These are phyloP conservation scores for Panagrolaimus sp. DNA, from an alignment of 1,140 invertebrate species.

Conservation along the genomic window DNA sequence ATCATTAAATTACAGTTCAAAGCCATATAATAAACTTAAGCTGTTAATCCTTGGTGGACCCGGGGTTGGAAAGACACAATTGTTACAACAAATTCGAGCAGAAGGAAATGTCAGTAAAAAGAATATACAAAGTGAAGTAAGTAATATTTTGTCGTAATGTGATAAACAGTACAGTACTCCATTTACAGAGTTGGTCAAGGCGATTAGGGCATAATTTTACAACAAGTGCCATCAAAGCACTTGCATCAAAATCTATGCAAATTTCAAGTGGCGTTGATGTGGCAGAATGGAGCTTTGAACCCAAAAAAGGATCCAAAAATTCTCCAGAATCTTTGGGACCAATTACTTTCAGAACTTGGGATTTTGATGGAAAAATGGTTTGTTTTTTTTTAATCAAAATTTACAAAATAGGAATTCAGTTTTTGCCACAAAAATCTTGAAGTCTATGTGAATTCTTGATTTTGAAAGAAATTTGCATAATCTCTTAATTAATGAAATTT, in stretches of 20 bases:
- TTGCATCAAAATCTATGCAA: neutral
- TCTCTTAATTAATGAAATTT: neutral
- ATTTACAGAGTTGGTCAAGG: slow-evolving; percentile 82
- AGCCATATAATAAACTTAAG: slow-evolving; percentile 89
- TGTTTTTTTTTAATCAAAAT: slow-evolving; percentile 35
- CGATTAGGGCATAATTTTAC: slow-evolving; percentile 73
- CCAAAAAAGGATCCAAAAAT: slow-evolving; percentile 65
- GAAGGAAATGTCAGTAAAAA: slow-evolving; percentile 74
- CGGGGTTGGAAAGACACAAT: slow-evolving; percentile 85
- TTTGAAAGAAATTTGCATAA: too few species aligned
- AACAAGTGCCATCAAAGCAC: neutral
- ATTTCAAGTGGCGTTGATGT: slow-evolving; percentile 72
- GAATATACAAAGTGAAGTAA: slow-evolving; percentile 4
- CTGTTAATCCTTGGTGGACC: slow-evolving; percentile 93
- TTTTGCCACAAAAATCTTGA: slow-evolving; percentile 9
- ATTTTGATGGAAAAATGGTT: slow-evolving; percentile 85
- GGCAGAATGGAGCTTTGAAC: slow-evolving; percentile 85
- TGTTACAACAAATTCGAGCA: slow-evolving; percentile 78
- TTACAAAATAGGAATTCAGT: slow-evolving; percentile 22
- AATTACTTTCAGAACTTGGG: slow-evolving; percentile 95
- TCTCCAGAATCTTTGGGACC: slow-evolving; percentile 70
- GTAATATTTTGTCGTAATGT: too few species aligned
- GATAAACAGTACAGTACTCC: slow-evolving; percentile 66
- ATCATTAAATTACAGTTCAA: slow-evolving; percentile 69
- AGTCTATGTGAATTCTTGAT: neutral